A percentile compares a stretch with the other conserved stretches of the same genome.
Evolutionary conservation across 2,888 invertebrate genomes (phyloP).

Genomic region (Epirrhoe alternata): DNA sequence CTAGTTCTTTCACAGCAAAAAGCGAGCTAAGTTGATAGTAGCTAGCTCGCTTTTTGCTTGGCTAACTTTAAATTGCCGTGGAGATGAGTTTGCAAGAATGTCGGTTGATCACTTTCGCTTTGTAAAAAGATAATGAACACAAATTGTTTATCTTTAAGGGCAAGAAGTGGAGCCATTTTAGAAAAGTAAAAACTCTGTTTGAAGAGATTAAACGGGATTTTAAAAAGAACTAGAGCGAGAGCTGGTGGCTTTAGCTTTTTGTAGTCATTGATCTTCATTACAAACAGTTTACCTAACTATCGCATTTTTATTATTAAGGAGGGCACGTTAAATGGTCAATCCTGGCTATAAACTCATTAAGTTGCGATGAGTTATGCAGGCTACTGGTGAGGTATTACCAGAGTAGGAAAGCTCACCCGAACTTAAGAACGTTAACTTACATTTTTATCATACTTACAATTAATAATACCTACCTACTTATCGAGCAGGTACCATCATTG

Average conservation of each 20-base stretch:
- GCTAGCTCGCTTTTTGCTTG: conserved; percentile 28
- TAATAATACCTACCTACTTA: too few species aligned
- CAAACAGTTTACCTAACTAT: too few species aligned
- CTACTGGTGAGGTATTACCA: too few species aligned
- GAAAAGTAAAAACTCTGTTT: background rate
- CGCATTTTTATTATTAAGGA: too few species aligned
- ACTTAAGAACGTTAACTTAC: too few species aligned
- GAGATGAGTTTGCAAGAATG: conserved; percentile 37
- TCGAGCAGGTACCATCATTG: too few species aligned
- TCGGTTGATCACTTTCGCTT: conserved; percentile 30
- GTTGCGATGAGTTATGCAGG: too few species aligned
- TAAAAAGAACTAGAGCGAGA: background rate
- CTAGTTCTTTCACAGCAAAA: conserved; percentile 32
- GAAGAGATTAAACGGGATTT: background rate
- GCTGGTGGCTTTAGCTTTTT: background rate
- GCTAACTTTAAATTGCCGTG: conserved; percentile 33
- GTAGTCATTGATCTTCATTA: background rate
- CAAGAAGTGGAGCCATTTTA: conserved; percentile 6
- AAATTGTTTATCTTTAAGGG: conserved; percentile 30
- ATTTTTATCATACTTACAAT: too few species aligned
- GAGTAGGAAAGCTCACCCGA: too few species aligned
- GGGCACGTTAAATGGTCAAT: too few species aligned
- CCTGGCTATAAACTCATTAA: too few species aligned
- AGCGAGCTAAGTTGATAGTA: conserved; percentile 32
- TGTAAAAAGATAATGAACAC: conserved; percentile 31